These are phyloP conservation scores for Cephalopholis sonnerati DNA, from an alignment of 2,113 vertebrate species.

Conservation along the genomic window DNA sequence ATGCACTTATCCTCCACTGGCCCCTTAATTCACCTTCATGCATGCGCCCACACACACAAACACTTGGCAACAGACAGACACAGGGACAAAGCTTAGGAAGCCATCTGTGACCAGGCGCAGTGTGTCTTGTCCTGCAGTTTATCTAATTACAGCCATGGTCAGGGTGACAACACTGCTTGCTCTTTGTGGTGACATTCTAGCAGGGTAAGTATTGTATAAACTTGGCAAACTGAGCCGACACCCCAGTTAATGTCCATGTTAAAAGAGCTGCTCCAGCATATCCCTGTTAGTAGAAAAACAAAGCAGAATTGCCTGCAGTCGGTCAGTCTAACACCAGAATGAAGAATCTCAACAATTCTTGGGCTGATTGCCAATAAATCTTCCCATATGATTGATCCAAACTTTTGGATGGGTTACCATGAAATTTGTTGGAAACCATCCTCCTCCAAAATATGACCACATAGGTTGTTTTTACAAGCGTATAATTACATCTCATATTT, in stretches of 20 bases:
- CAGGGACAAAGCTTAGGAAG: slow-evolving; percentile 59
- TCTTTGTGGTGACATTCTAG: slow-evolving; percentile 54
- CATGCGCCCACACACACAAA: slow-evolving; percentile 34
- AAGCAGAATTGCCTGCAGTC: neutral
- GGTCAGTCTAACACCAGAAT: neutral
- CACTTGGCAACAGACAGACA: slow-evolving; percentile 58
- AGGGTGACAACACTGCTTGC: slow-evolving; percentile 57
- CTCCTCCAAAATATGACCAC: no score
- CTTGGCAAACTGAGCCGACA: slow-evolving; percentile 42
- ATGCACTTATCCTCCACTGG: slow-evolving; percentile 73
- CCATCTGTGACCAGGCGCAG: slow-evolving; percentile 75
- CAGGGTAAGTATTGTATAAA: slow-evolving; percentile 23
- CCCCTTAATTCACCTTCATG: slow-evolving; percentile 74
- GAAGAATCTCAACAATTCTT: neutral
- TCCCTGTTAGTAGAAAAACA: slow-evolving; percentile 11
- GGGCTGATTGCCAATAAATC: neutral
- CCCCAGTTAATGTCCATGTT: slow-evolving; percentile 30
- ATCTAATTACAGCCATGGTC: slow-evolving; percentile 78
- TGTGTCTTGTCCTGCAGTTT: slow-evolving; percentile 70
- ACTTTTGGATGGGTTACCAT: neutral
- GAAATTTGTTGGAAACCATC: no score
- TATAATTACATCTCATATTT: no score
- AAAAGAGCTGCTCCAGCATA: slow-evolving; percentile 3
- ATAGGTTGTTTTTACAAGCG: no score
- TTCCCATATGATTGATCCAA: neutral